Conservation (phyloP, 2,888 invertebrate genomes). For the Automeris io region DNA sequence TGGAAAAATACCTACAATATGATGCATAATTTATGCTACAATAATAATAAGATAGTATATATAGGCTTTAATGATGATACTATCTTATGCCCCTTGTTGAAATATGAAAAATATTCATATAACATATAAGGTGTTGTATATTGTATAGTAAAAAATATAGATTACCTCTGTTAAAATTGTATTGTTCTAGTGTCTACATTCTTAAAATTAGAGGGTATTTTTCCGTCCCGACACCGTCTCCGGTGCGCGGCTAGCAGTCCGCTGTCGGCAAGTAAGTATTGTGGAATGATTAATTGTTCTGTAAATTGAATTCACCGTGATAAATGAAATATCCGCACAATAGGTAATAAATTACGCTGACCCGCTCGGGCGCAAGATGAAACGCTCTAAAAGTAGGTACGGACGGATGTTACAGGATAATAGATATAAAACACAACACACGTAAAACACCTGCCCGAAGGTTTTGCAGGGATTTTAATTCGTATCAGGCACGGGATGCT, state of each 20-base stretch:
- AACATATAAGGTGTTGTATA: too few relatives aligned
- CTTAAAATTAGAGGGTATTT: constrained; percentile 32
- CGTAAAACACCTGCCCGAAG: constrained; percentile 55
- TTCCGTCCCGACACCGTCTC: constrained; percentile 32
- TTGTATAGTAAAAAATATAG: too few relatives aligned
- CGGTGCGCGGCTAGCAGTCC: constrained; percentile 49
- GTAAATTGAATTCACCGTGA: constrained; percentile 77
- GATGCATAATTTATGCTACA: too few relatives aligned
- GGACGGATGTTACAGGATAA: constrained; percentile 57
- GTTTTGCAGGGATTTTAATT: constrained; percentile 50
- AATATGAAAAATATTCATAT: too few relatives aligned
- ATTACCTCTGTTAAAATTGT: too few relatives aligned
- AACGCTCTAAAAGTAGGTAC: constrained; percentile 65
- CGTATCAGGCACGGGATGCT: constrained; percentile 24
- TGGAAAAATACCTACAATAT: too few relatives aligned
- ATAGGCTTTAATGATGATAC: too few relatives aligned
- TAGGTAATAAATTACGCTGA: constrained; percentile 76
- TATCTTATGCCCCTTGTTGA: too few relatives aligned
- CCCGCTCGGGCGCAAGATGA: constrained; percentile 70
- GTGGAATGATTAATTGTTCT: constrained; percentile 75
- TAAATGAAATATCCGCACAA: constrained; percentile 76
- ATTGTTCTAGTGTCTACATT: constrained; percentile 10
- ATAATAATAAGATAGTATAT: too few relatives aligned
- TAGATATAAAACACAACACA: constrained; percentile 61
- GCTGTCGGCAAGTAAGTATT: constrained; percentile 72